These are phyloP conservation scores for Cheilosia urbana DNA, from an alignment of 2,888 invertebrate species.

Conservation along the genomic window DNA sequence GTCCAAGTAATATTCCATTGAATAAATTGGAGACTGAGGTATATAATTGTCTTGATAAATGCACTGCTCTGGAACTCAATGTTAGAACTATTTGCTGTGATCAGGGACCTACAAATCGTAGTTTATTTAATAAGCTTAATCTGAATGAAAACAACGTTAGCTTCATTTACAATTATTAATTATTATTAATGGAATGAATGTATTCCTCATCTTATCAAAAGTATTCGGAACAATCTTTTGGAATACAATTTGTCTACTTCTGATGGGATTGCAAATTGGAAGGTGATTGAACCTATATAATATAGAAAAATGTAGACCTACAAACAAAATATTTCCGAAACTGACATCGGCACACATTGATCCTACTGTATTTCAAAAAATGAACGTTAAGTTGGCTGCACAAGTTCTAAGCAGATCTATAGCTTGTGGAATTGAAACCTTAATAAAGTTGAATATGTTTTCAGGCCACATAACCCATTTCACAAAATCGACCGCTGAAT, in stretches of 20 bases:
- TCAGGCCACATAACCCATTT: constrained; percentile 2
- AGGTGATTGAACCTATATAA: constrained; percentile 39
- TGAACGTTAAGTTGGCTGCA: constrained; percentile 62
- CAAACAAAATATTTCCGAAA: constrained; percentile 37
- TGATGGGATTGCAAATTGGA: constrained; percentile 46
- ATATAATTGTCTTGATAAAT: not conserved
- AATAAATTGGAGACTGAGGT: no score
- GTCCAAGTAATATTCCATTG: not conserved
- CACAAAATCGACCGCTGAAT: constrained; percentile 23
- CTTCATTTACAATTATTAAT: constrained; percentile 13
- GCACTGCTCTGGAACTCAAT: constrained; percentile 3
- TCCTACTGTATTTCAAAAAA: constrained; percentile 66
- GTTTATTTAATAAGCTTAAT: constrained; percentile 1
- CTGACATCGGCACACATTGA: constrained; percentile 57
- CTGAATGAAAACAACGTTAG: not conserved
- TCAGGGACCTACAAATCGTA: constrained; percentile 22
- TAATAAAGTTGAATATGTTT: constrained; percentile 40
- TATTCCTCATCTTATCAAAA: constrained; percentile 28
- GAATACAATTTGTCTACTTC: constrained; percentile 13
- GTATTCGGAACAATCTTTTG: constrained; percentile 15
- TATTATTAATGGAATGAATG: constrained; percentile 32
- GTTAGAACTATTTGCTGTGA: constrained; percentile 8
- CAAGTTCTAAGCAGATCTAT: constrained; percentile 60
- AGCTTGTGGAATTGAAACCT: constrained; percentile 19
- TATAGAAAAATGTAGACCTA: constrained; percentile 14